These are phyloP conservation scores for Phyllotreta cruciferae DNA, from an alignment of 2,888 invertebrate genomes.

Conservation along the genomic window DNA sequence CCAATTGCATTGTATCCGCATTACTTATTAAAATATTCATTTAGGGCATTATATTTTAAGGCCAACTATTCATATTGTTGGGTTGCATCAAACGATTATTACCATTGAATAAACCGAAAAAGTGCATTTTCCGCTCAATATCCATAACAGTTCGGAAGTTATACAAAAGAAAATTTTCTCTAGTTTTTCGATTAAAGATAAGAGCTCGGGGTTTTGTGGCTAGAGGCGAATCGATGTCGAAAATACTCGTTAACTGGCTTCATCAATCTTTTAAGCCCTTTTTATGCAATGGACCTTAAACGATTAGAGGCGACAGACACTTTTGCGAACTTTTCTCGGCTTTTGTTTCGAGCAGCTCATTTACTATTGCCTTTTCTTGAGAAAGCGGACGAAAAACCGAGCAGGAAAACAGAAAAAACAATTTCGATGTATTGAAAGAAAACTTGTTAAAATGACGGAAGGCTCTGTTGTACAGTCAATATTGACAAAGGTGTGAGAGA, in stretches of 20 bases:
- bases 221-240: constrained; percentile 4
- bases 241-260: constrained; percentile 26
- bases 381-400: too few relatives aligned
- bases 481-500: not conserved
- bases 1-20: too few relatives aligned
- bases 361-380: constrained; percentile 4
- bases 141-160: constrained; percentile 1
- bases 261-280: constrained; percentile 28
- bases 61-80: not conserved
- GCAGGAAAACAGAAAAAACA: constrained; percentile 4
- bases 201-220: constrained; percentile 10
- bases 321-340: constrained; percentile 14
- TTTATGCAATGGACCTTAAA: constrained; percentile 26
- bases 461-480: not conserved
- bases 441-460: constrained; percentile 3
- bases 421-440: constrained; percentile 7
- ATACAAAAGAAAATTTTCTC: not conserved
- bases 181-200: constrained; percentile 16
- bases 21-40: too few relatives aligned
- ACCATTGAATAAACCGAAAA: not conserved
- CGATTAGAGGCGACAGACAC: constrained; percentile 21
- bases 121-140: constrained; percentile 8
- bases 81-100: not conserved
- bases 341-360: constrained; percentile 15
- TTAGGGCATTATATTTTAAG: too few relatives aligned